Percentiles rank a stretch among this genome's conserved stretches.
Evolutionary conservation across 2,113 vertebrate species (phyloP).

Genomic region (Melospiza melodia): DNA sequence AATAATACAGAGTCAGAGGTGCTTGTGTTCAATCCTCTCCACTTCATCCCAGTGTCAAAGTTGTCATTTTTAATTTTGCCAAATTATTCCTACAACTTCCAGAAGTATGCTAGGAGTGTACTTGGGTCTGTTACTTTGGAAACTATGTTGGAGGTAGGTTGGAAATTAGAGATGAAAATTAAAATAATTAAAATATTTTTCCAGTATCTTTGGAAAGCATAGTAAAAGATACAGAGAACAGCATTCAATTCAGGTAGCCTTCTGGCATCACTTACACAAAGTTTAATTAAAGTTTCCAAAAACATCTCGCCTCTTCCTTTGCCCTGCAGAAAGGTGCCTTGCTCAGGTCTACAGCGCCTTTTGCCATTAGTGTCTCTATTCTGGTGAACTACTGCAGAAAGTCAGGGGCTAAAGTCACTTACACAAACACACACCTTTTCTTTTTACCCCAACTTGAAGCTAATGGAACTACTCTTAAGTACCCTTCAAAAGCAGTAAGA

Average conservation of each 20-base stretch:
- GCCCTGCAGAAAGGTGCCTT: not conserved
- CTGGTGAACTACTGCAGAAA: not conserved
- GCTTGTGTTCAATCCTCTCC: not conserved
- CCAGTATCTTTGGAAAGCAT: not conserved
- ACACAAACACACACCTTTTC: not conserved
- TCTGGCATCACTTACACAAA: not conserved
- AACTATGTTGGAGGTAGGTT: not conserved
- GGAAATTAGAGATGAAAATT: not conserved
- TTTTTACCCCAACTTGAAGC: not conserved
- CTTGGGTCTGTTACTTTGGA: not conserved
- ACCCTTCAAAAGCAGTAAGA: conserved; percentile 15
- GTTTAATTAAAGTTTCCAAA: not conserved
- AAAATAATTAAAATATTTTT: not conserved
- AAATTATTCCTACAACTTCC: not conserved
- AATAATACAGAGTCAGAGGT: not conserved
- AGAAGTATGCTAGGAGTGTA: not conserved
- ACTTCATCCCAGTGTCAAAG: not conserved
- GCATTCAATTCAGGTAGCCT: not conserved
- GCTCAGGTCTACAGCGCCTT: not conserved
- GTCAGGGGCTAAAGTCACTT: not conserved
- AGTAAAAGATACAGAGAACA: not conserved
- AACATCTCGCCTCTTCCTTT: not conserved
- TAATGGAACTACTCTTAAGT: not conserved
- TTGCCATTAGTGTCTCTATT: not conserved
- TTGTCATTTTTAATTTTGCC: not conserved